Evolutionary conservation across 2,888 invertebrate genomes (phyloP).

Genomic region (Ophion slaviceki): DNA sequence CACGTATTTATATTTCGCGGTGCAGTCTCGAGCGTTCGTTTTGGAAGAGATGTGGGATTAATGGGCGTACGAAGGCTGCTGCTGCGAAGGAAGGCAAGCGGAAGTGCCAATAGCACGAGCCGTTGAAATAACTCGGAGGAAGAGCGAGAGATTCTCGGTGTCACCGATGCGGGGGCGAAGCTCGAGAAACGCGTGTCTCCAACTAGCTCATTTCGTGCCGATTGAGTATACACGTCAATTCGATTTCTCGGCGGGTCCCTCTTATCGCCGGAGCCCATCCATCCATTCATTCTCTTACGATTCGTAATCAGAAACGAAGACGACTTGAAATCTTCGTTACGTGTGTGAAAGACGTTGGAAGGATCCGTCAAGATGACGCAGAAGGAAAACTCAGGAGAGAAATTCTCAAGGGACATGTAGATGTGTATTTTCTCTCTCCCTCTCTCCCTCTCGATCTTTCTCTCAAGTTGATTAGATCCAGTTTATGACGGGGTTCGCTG

Average conservation of each 20-base stretch:
- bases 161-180: not conserved
- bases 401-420: conserved; percentile 41
- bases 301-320: conserved; percentile 62
- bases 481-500: conserved; percentile 70
- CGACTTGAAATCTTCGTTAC: conserved; percentile 47
- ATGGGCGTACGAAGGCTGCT: conserved; percentile 2
- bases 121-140: conserved; percentile 52
- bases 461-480: conserved; percentile 75
- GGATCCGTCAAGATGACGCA: conserved; percentile 35
- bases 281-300: conserved; percentile 49
- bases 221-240: conserved; percentile 45
- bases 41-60: conserved; percentile 30
- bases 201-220: conserved; percentile 50
- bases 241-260: conserved; percentile 32
- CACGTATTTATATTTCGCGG: conserved; percentile 19
- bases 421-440: conserved; percentile 25
- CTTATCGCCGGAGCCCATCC: conserved; percentile 31
- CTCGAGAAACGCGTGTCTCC: conserved; percentile 25
- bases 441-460: conserved; percentile 57
- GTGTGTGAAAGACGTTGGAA: conserved; percentile 26
- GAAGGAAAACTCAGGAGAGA: conserved; percentile 46
- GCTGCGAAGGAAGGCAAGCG: conserved; percentile 6
- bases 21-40: conserved; percentile 13
- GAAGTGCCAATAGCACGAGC: conserved; percentile 29
- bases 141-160: conserved; percentile 22